Percentiles rank a stretch among this genome's conserved stretches.
phyloP scores from a whole-genome alignment of 2,113 vertebrate genomes.

The Thymallus thymallus region DNA sequence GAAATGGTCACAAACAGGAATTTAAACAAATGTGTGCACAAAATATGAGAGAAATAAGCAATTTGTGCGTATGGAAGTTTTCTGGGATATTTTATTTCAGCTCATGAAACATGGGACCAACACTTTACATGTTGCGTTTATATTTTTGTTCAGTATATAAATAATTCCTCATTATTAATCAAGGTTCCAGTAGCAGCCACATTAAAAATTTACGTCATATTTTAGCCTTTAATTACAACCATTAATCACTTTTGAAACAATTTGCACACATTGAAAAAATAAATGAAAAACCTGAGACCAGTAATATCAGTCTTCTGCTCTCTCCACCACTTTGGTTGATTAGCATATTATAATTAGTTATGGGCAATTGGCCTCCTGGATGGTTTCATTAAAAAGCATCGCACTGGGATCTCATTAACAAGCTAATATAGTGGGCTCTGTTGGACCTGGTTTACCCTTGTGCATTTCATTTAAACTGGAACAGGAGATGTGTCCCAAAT shows the following conservation, averaged over 20 bases:
- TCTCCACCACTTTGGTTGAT: slow-evolving; percentile 58
- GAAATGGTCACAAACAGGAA: too few species aligned
- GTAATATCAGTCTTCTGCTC: slow-evolving; percentile 49
- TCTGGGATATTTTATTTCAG: too few species aligned
- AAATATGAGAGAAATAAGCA: too few species aligned
- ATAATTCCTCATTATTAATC: slow-evolving; percentile 9
- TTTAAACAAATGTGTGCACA: too few species aligned
- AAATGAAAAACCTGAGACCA: slow-evolving; percentile 43
- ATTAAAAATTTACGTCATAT: slow-evolving; percentile 41
- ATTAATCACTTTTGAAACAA: slow-evolving; percentile 47
- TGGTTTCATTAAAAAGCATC: slow-evolving; percentile 73
- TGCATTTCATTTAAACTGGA: slow-evolving; percentile 45
- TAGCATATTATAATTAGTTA: slow-evolving; percentile 75
- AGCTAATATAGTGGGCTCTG: slow-evolving; percentile 59
- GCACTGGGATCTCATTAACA: slow-evolving; percentile 72
- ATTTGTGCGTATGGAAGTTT: too few species aligned
- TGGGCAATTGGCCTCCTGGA: slow-evolving; percentile 72
- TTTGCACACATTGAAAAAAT: slow-evolving; percentile 25
- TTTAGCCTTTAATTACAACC: slow-evolving; percentile 45
- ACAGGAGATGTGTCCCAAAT: slow-evolving; percentile 15
- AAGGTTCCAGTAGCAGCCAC: slow-evolving; percentile 23
- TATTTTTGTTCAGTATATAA: neutral
- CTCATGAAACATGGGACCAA: too few species aligned
- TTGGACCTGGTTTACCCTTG: slow-evolving; percentile 54
- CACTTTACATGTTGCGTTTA: too few species aligned